Evolutionary conservation across 2,797 vertebrate species (phyloP), one percentile per base, ranked within the genome.

Genomic region (Chloroceryle inda): DNA sequence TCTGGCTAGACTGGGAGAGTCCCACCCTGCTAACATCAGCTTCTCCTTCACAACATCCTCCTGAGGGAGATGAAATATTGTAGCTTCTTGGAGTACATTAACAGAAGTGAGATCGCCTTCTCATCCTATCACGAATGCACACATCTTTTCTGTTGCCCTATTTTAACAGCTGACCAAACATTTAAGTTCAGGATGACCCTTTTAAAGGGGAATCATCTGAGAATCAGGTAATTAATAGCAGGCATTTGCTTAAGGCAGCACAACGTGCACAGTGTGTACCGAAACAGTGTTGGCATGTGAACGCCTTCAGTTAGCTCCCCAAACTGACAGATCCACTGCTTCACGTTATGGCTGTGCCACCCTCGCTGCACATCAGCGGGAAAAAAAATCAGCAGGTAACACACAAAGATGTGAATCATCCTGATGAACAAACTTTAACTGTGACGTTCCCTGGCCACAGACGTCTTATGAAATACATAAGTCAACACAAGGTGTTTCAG

Each of bases 321-420:
- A 55, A 40, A 35, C 56, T 29, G 40, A 52, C 67, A 85, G 79
- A 72, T 6, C 45, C 40, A 45, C 16, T 5, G 37, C 72, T 63
- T 29, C 71, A 16, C 7, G 0, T n/a, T 6, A 22, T 0, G 12
- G 72, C 52, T 61, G 40, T 50, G 78, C 68, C 81, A 80, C 49
- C 29, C 50, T 58, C 49, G 37, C 20, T 7, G 27, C 55, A n/a
- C 78, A 85, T 20, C 49, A 62, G 72, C 27, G 9, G 29, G 53
- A 75, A 16, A 52, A 52, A 49, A 44, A 74, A 47, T 7, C 3
- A 13, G 13, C 44, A 56, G 17, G 7, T 7, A 71, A 69, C 0
- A 0, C 19, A 55, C 9, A 23, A 24, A 31, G n/a, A 61, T 2
- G 0, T 0, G 1, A 89, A 64, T 72, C 67, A 79, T 18, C 81